Conservation (phyloP, 2,888 invertebrate genomes). For the Parapristionchus giblindavisi region DNA sequence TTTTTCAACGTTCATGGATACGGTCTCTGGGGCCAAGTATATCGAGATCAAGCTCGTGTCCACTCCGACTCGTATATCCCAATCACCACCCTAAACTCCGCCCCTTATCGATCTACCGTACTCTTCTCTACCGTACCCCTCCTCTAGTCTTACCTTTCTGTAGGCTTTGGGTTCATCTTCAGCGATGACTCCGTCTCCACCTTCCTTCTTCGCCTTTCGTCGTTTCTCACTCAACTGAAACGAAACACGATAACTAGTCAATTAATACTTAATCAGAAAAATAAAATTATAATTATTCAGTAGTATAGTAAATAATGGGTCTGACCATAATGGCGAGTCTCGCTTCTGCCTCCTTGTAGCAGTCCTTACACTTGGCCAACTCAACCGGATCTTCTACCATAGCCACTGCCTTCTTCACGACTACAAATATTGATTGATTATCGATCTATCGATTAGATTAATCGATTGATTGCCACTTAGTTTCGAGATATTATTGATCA, state of each 20-base stretch:
- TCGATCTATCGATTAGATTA: too few relatives aligned
- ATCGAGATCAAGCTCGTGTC: too few relatives aligned
- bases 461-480: too few relatives aligned
- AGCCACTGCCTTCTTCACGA: conserved; percentile 80
- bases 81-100: too few relatives aligned
- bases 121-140: background rate
- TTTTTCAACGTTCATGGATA: too few relatives aligned
- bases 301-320: too few relatives aligned
- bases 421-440: conserved; percentile 61
- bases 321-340: conserved; percentile 88
- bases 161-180: conserved; percentile 67
- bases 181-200: conserved; percentile 74
- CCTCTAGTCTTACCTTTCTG: conserved; percentile 49
- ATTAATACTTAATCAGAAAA: too few relatives aligned
- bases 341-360: conserved; percentile 95
- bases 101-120: background rate
- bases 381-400: conserved; percentile 89
- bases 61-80: too few relatives aligned
- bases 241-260: too few relatives aligned
- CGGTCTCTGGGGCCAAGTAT: too few relatives aligned
- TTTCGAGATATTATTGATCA: too few relatives aligned
- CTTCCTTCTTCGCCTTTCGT: conserved; percentile 86
- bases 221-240: conserved; percentile 86
- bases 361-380: conserved; percentile 89
- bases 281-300: too few relatives aligned